Conservation (phyloP, 35 echinoderm and acorn worm genomes). For the Strongylocentrotus purpuratus region DNA sequence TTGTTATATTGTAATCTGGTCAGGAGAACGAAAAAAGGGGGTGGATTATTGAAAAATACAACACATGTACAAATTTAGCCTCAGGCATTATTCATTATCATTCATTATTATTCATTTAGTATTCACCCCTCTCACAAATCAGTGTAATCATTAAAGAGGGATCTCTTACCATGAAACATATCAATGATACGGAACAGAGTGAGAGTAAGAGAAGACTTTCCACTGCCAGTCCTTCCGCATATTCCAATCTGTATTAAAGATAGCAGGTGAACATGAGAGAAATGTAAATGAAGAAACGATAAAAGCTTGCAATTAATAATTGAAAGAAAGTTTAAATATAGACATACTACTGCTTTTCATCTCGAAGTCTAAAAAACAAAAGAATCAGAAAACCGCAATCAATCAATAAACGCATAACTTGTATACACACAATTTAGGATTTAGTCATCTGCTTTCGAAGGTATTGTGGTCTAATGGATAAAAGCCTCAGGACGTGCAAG, state of each 20-base stretch:
- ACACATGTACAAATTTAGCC: too few species aligned
- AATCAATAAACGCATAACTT: not conserved
- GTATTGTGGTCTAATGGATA: too few species aligned
- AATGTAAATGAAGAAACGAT: not conserved
- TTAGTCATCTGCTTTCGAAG: not conserved
- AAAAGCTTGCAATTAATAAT: not conserved
- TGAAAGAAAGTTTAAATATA: not conserved
- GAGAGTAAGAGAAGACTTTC: constrained; percentile 84
- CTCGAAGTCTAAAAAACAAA: not conserved
- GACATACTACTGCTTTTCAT: not conserved
- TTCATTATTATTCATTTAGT: too few species aligned
- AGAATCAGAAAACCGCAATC: not conserved
- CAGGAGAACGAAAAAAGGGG: too few species aligned
- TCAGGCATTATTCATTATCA: too few species aligned
- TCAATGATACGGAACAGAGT: constrained; percentile 86
- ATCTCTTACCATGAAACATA: constrained; percentile 72
- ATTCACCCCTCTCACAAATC: too few species aligned
- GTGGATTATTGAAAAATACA: too few species aligned
- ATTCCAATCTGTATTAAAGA: constrained; percentile 74
- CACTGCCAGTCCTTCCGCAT: constrained; percentile 87
- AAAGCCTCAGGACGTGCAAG: too few species aligned
- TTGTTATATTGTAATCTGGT: too few species aligned
- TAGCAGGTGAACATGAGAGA: not conserved
- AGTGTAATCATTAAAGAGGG: not conserved
- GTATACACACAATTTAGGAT: not conserved